Base-by-base conservation (phyloP, 2,113 vertebrate species). In the Psittacus erithacus region DNA sequence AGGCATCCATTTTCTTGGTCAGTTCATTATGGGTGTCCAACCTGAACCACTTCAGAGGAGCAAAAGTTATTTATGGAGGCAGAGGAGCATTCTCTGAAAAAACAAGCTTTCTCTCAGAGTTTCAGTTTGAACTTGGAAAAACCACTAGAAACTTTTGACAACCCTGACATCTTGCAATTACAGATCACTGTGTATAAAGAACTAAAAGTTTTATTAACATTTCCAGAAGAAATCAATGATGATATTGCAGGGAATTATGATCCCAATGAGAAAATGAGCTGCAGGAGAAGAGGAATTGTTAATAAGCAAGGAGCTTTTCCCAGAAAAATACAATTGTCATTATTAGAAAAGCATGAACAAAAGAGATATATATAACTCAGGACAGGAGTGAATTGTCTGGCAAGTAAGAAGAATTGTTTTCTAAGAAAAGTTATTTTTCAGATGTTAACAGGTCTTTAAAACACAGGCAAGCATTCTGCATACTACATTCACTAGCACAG, bases 371-470 rank as follows among this genome's bases (percentile, higher is more conserved):
- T 87, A 49, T 82, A 91, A 89, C 43, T 82, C 74, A 84, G 41
- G 24, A 63, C 10, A 15, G 7, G 28, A 94, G 44, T 87, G 77
- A 94, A 53, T 93, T 93, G 73, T 91, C 83, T 95, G 88, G n/a
- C 86, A 92, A 35, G 65, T 62, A 92, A 85, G 70, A 52, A 81
- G 55, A 79, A 92, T 53, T 90, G 44, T 93, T 86, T 89, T 78
- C 49, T 76, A 65, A 73, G 77, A 73, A 74, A 92, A 75, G 85
- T 71, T 92, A 68, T 91, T 95, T 92, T 95, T 79, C 64, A 88
- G 83, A 84, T 27, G 52, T 55, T 96, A 94, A 57, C 57, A 88
- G 41, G 57, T 46, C 88, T 95, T 96, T 89, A 85, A 91, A 94
- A 82, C 65, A 71, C 52, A 93, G 60, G 62, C 88, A 82, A 71